Conservation (phyloP, 92 coral and sea anemone species). For the Chrysogorgia sp. region DNA sequence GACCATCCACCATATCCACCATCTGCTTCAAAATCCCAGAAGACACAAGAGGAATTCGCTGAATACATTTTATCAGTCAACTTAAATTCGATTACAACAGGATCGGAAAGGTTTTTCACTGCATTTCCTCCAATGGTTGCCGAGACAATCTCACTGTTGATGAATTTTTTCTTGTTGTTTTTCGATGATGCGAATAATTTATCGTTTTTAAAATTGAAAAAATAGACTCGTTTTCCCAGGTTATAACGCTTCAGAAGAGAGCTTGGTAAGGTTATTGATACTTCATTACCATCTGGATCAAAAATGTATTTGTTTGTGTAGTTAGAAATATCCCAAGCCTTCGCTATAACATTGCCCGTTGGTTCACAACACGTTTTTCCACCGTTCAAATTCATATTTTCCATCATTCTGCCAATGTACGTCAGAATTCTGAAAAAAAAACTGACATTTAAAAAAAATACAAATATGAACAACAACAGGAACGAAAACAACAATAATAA, state of each 20-base stretch:
- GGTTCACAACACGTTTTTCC: background rate
- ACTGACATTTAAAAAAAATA: background rate
- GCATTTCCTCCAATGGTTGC: conserved; percentile 7
- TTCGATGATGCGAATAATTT: conserved; percentile 6
- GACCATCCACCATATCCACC: conserved; percentile 85
- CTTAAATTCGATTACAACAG: conserved; percentile 25
- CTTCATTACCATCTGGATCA: background rate
- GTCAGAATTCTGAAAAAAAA: conserved; percentile 23
- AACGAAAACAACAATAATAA: background rate
- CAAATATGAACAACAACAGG: no score
- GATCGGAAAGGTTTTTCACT: conserved; percentile 15
- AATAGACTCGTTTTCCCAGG: background rate
- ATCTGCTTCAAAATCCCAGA: conserved; percentile 30
- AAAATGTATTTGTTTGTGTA: background rate
- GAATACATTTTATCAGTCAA: background rate
- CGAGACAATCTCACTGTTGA: conserved; percentile 29
- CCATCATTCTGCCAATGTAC: conserved; percentile 9
- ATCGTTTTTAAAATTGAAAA: conserved; percentile 27
- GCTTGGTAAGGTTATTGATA: conserved; percentile 21
- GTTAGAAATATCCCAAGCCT: conserved; percentile 24
- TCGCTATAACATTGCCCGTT: background rate
- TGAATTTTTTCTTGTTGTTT: background rate
- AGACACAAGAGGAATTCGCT: conserved; percentile 2
- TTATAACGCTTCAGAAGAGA: conserved; percentile 23
- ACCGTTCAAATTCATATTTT: conserved; percentile 1